These are phyloP conservation scores for Stegophylla sp. DNA, from an alignment of 2,888 invertebrate genomes.

Conservation along the genomic window DNA sequence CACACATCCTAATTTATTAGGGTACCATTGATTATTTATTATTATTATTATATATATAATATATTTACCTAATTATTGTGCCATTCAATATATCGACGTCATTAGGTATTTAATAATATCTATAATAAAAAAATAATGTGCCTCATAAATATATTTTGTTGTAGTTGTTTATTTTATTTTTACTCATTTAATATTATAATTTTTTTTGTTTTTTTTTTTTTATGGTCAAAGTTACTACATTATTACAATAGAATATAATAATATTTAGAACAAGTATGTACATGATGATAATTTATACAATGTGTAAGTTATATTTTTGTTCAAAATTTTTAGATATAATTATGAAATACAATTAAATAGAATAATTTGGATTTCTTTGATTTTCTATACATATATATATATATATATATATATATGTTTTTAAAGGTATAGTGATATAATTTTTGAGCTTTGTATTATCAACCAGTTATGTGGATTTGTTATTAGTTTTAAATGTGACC, in stretches of 20 bases:
- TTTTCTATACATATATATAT: not conserved
- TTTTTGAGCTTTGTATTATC: constrained; percentile 26
- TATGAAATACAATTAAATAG: constrained; percentile 43
- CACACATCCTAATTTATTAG: constrained; percentile 31
- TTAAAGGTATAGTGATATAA: constrained; percentile 16
- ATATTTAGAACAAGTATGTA: not conserved
- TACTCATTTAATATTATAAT: constrained; percentile 48
- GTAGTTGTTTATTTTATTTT: constrained; percentile 53
- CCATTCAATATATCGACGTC: constrained; percentile 52
- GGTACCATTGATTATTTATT: constrained; percentile 53
- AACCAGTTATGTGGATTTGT: constrained; percentile 12
- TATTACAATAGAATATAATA: constrained; percentile 38
- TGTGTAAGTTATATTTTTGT: constrained; percentile 55
- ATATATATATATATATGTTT: not conserved
- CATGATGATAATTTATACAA: constrained; percentile 25
- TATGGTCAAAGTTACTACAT: constrained; percentile 58
- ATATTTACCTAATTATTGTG: constrained; percentile 54
- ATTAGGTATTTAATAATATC: constrained; percentile 37
- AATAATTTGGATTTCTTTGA: constrained; percentile 27
- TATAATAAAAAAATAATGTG: constrained; percentile 40
- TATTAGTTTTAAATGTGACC: constrained; percentile 19
- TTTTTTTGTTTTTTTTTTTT: constrained; percentile 53
- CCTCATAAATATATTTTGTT: constrained; percentile 48
- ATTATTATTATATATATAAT: constrained; percentile 39
- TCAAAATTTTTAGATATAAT: constrained; percentile 51